Conservation (phyloP, 2,888 invertebrate genomes). For the Oxystoma pomonae region DNA sequence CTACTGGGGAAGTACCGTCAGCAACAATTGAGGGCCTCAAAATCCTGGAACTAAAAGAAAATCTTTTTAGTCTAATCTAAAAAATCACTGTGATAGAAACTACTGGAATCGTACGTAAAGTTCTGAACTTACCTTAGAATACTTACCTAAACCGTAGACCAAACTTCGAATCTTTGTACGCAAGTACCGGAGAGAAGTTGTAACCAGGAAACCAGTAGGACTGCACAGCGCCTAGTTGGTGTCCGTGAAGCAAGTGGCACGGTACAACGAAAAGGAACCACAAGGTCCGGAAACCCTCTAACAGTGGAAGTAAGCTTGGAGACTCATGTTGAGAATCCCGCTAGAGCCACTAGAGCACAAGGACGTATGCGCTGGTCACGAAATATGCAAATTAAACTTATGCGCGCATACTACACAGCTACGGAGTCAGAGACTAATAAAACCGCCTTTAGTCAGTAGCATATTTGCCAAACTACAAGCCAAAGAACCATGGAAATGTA, state of each 20-base stretch:
- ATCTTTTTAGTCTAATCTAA: no score
- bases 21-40: no score
- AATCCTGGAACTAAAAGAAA: no score
- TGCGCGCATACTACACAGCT: background rate
- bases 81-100: no score
- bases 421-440: background rate
- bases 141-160: no score
- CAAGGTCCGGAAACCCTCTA: background rate
- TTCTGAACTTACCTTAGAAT: no score
- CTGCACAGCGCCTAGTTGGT: background rate
- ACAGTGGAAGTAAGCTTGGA: background rate
- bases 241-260: background rate
- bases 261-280: background rate
- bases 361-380: background rate
- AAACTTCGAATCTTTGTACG: no score
- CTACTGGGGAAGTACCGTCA: no score
- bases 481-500: background rate
- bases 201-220: no score
- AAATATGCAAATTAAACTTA: background rate
- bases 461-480: background rate
- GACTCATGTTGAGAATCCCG: background rate
- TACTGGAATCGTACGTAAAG: no score
- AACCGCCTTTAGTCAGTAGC: background rate
- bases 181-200: no score
- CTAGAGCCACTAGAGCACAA: background rate